Base-by-base conservation (phyloP, 2,113 vertebrate genomes). In the Elephas maximus region DNA sequence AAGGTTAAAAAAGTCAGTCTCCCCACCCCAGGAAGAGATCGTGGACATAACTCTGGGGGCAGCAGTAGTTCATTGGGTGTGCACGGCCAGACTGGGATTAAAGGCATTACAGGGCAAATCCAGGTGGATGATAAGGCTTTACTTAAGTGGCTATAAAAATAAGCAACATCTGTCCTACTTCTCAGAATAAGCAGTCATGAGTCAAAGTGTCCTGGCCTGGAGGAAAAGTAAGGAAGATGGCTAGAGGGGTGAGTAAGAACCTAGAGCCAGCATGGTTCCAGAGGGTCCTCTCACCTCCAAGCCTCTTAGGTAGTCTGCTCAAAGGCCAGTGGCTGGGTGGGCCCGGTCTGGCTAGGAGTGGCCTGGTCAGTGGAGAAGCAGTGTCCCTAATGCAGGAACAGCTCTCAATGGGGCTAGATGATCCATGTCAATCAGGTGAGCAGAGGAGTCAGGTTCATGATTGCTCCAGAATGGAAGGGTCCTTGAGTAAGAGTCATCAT, bases 101-200 rank as follows among this genome's bases (percentile, higher is more conserved):
- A 33, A 92, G 53, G 88, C 48, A 95, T 94, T 94, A 96, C 7
- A 60, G 57, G 24, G 33, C 23, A 93, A 95, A 97, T 90, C 44
- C 60, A 92, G 62, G 81, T 94, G 20, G 79, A 92, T 94, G 69
- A 88, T 17, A 85, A 18, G 48, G 80, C 67, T 95, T 94, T 94
- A 92, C 45, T 96, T 94, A 93, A 96, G 91, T 93, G 89, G 76
- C 69, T 94, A 21, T 91, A 95, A 96, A 96, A 96, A 85, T 89
- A 91, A 96, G 76, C 51, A 96, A 91, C 33, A 95, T 69, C 82
- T 92, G 44, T 97, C 62, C 37, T 80, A 51, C 73, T 92, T 94
- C 88, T 92, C 79, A 93, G 48, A 96, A 93, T 84, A 83, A 93
- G 85, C 63, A 91, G n/a, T 73, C 48, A 71, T 71, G 44, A 95